Base-by-base conservation (phyloP, 2,113 vertebrate genomes). In the Fukomys damarensis region DNA sequence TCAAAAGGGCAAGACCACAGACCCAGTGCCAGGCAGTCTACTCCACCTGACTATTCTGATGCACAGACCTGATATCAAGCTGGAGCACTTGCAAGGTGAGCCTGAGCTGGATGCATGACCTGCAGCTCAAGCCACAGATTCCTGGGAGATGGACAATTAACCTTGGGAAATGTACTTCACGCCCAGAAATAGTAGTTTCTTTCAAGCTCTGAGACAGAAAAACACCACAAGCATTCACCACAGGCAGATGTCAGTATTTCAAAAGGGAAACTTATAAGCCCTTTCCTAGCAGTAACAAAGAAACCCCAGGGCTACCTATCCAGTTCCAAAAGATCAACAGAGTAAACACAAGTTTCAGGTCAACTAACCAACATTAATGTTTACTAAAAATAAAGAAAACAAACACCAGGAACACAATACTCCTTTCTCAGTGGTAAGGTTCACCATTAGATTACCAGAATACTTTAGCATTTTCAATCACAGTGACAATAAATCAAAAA, bases 381-480 rank as follows among this genome's bases (percentile, higher is more conserved):
- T 92, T 81, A 79, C 20, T 76, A 68, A 92, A 83, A 93, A 86
- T 63, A 90, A 90, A 87, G 65, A 65, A 93, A 92, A 89, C 30
- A 61, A 94, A 72, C 63, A 93, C 61, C 35, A 68, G 65, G 16
- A 93, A 95, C 66, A 68, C 13, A 83, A 70, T 59, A 81, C 24
- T 84, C 46, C 19, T 92, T 93, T 85, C 86, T 96, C 61, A 35
- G 63, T 61, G 38, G 17, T 82, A 59, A 89, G 41, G 46, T 59
- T 66, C 49, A 86, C 38, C 49, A 41, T 83, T 32, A 74, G 35
- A 87, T 76, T 61, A 76, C 4, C 20, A 61, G 19, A 13, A 92
- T 84, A n/a, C 32, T 49, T 86, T 74, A 46, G 56, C 43, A 52
- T 82, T 80, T 92, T 38, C 86, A 90, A 93, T 59, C 43, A 90